phyloP scores from a whole-genome alignment of 2,797 vertebrate species.

The Liparis tanakae region DNA sequence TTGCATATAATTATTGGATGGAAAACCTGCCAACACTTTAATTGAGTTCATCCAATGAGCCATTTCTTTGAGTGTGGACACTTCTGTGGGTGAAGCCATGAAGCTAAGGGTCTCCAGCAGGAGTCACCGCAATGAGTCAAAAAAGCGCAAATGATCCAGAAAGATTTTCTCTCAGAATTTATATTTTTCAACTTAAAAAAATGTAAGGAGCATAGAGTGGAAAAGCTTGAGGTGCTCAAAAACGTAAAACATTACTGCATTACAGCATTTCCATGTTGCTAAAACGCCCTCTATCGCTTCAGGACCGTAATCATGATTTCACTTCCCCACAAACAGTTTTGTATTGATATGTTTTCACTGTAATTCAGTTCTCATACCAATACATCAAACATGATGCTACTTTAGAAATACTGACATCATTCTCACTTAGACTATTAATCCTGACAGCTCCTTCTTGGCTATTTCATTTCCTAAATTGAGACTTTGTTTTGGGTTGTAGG shows the following conservation, averaged over 20 bases:
- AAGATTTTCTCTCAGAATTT: neutral
- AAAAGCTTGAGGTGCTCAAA: neutral
- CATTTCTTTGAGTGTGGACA: no score
- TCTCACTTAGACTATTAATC: conserved; percentile 24
- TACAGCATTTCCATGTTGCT: no score
- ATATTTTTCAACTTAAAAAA: neutral
- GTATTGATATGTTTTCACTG: conserved; percentile 11
- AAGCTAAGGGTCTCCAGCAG: no score
- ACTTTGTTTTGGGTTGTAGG: conserved; percentile 31
- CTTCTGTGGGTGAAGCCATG: neutral
- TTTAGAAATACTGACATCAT: conserved; percentile 32
- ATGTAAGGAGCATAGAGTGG: no score
- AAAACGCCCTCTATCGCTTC: no score
- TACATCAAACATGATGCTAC: conserved; percentile 19
- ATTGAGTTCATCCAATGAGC: no score
- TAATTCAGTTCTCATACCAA: conserved; percentile 5
- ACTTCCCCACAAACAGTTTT: conserved; percentile 7
- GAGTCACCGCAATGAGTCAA: neutral
- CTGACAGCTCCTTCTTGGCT: conserved; percentile 4
- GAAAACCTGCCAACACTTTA: no score
- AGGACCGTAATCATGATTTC: neutral
- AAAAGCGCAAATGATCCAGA: neutral
- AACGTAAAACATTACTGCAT: no score
- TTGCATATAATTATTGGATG: no score
- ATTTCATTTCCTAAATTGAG: conserved; percentile 17